phyloP scores from a whole-genome alignment of 2,888 invertebrate species.

The Reticulitermes lucifugus region DNA sequence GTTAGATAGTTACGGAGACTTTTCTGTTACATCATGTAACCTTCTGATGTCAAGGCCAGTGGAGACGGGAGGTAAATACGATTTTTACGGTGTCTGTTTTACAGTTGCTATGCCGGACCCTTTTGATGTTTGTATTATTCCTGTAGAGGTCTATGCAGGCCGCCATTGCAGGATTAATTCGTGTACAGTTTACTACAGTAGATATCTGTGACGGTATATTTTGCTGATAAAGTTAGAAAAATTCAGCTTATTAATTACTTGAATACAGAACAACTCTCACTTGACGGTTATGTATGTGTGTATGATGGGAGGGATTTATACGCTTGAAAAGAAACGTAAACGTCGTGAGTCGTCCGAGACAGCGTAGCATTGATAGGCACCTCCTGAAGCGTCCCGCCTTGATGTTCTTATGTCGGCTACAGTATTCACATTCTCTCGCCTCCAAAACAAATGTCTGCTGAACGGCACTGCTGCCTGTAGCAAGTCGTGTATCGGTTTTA shows the following conservation, averaged over 20 bases:
- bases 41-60: too few relatives aligned
- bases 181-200: not conserved
- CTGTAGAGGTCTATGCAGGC: not conserved
- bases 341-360: not conserved
- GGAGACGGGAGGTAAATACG: too few relatives aligned
- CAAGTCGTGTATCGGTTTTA: not conserved
- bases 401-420: not conserved
- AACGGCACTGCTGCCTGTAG: not conserved
- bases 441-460: not conserved
- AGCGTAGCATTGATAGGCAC: constrained; percentile 15
- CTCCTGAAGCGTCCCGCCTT: constrained; percentile 32
- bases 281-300: not conserved
- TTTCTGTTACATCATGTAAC: too few relatives aligned
- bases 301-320: not conserved
- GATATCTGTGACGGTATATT: not conserved
- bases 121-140: too few relatives aligned
- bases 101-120: too few relatives aligned
- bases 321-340: constrained; percentile 1
- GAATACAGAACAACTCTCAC: not conserved
- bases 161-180: not conserved
- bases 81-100: too few relatives aligned
- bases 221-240: not conserved
- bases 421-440: not conserved
- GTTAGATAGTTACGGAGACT: too few relatives aligned
- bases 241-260: not conserved